These are phyloP conservation scores for Trididemnum nubilum DNA, from an alignment of 23 tunicate species.

Conservation along the genomic window DNA sequence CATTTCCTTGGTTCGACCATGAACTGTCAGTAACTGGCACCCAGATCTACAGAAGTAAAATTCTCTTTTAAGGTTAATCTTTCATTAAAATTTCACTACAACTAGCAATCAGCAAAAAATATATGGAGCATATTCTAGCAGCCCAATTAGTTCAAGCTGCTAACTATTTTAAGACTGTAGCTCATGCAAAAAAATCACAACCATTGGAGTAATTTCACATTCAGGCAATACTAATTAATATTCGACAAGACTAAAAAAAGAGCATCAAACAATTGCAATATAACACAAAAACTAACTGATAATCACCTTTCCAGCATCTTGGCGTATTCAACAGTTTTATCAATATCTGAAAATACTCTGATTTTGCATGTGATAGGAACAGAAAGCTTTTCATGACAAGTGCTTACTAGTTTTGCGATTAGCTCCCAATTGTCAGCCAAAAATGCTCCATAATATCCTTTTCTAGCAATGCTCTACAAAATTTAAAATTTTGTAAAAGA, in stretches of 20 bases:
- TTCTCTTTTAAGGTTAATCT: too few relatives aligned
- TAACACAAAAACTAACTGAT: too few relatives aligned
- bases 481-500: not conserved
- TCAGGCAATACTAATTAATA: too few relatives aligned
- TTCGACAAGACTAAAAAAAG: too few relatives aligned
- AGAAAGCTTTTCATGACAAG: constrained; percentile 62
- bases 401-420: constrained; percentile 56
- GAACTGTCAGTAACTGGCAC: constrained; percentile 86
- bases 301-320: constrained; percentile 82
- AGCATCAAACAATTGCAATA: too few relatives aligned
- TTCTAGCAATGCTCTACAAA: constrained; percentile 75
- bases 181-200: too few relatives aligned
- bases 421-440: constrained; percentile 83
- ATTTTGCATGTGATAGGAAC: constrained; percentile 93
- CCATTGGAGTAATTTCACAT: too few relatives aligned
- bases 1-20: constrained; percentile 96
- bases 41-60: constrained; percentile 53
- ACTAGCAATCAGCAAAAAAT: too few relatives aligned
- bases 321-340: constrained; percentile 85
- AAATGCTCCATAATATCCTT: constrained; percentile 96
- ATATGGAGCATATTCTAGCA: too few relatives aligned
- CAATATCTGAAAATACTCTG: constrained; percentile 57
- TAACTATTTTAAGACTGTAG: too few relatives aligned
- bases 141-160: too few relatives aligned
- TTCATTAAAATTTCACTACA: too few relatives aligned